These are phyloP conservation scores for Ischnus inquisitorius DNA, from an alignment of 2,888 invertebrate genomes.

Conservation along the genomic window DNA sequence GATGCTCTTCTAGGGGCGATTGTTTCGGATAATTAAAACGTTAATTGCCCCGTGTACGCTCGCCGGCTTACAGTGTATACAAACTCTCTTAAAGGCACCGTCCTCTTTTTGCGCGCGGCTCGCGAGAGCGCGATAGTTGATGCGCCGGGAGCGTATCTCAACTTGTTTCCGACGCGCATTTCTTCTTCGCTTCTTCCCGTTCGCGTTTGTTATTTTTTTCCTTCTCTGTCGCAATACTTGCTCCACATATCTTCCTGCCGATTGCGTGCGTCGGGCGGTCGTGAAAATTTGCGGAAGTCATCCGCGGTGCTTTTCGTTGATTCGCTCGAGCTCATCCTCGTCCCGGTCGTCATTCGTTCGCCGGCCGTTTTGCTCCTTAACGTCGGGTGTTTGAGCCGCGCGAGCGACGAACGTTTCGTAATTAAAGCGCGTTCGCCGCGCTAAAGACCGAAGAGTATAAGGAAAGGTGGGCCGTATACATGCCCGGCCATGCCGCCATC, in stretches of 20 bases:
- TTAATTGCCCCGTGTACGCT: slow-evolving; percentile 50
- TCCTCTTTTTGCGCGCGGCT: slow-evolving; percentile 45
- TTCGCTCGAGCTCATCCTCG: slow-evolving; percentile 43
- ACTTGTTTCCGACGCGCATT: slow-evolving; percentile 36
- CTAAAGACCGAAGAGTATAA: background rate
- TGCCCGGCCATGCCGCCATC: slow-evolving; percentile 1
- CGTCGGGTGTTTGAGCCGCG: slow-evolving; percentile 35
- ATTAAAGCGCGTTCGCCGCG: slow-evolving; percentile 62
- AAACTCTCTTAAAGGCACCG: slow-evolving; percentile 58
- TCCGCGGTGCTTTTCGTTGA: slow-evolving; percentile 41
- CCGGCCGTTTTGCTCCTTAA: slow-evolving; percentile 23
- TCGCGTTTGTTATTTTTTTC: background rate
- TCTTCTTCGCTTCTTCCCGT: slow-evolving; percentile 31
- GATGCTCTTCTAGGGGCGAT: slow-evolving; percentile 26
- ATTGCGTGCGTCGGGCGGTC: background rate
- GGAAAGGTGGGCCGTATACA: background rate
- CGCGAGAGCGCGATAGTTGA: slow-evolving; percentile 29
- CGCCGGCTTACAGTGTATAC: slow-evolving; percentile 34
- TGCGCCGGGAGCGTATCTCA: slow-evolving; percentile 4
- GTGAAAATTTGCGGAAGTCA: slow-evolving; percentile 50
- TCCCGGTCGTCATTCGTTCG: slow-evolving; percentile 37
- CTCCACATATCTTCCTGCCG: slow-evolving; percentile 33
- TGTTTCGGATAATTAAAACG: slow-evolving; percentile 57
- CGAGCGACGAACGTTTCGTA: slow-evolving; percentile 56
- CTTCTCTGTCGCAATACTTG: slow-evolving; percentile 28